Conservation (phyloP, 2,888 invertebrate species). For the Oasisia sp. region DNA sequence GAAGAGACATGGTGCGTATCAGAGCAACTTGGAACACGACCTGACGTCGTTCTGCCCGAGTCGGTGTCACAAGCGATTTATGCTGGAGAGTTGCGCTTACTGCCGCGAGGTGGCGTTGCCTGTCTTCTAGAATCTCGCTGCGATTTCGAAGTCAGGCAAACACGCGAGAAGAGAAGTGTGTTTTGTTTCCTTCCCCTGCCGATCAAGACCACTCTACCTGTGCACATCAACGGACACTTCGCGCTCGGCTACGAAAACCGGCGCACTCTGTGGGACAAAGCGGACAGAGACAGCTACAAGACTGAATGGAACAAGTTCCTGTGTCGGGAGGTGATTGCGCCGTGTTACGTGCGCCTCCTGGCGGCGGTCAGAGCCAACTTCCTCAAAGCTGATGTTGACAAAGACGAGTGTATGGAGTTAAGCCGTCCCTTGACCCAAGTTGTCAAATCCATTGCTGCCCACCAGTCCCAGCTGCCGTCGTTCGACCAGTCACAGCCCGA, state of each 20-base stretch:
- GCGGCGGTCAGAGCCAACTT: constrained; percentile 32
- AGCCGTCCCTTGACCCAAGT: constrained; percentile 32
- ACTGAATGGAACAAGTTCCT: constrained; percentile 51
- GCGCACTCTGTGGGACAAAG: constrained; percentile 44
- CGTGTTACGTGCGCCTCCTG: constrained; percentile 44
- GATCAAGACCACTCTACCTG: constrained; percentile 45
- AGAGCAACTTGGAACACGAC: constrained; percentile 46
- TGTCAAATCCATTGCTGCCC: constrained; percentile 33
- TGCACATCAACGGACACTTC: constrained; percentile 59
- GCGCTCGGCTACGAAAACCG: constrained; percentile 50
- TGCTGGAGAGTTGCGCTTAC: constrained; percentile 40
- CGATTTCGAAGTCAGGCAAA: not conserved
- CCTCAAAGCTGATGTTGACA: constrained; percentile 23
- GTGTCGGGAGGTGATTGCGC: constrained; percentile 45
- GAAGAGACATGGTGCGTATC: constrained; percentile 47
- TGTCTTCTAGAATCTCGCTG: constrained; percentile 31
- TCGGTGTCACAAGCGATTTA: constrained; percentile 39
- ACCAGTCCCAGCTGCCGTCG: constrained; percentile 36
- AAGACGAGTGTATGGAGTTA: constrained; percentile 26
- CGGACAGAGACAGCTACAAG: constrained; percentile 35
- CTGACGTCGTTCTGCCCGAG: constrained; percentile 34
- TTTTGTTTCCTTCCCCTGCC: constrained; percentile 45
- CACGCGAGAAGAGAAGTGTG: constrained; percentile 29
- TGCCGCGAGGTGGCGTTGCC: constrained; percentile 41
- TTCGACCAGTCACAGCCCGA: constrained; percentile 28